Base-by-base conservation (phyloP, 2,113 vertebrate genomes). In the Collichthys lucidus region DNA sequence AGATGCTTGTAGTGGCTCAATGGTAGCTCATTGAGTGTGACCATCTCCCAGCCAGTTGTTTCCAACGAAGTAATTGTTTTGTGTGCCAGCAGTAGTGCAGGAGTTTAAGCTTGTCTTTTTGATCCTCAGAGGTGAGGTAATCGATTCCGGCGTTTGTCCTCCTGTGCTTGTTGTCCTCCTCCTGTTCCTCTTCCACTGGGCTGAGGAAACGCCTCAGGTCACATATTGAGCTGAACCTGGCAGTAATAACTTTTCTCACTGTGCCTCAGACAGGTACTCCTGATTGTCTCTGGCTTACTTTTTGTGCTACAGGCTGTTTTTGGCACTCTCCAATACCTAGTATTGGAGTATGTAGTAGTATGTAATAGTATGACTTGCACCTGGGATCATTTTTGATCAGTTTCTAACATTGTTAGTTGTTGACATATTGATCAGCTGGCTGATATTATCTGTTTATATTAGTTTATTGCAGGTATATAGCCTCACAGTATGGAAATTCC, bases 201-300 rank as follows among this genome's bases (percentile, higher is more conserved):
- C 73, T 20, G 11, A 79, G 77, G 80, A 86, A 78, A 79, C 67
- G 79, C 84, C 86, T 88, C 64, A 64, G 88, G 88, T 88, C 89
- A 78, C 40, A 24, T 87, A 88, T 89, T 74, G 86, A 89, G 76
- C 85, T 65, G 68, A 89, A 85, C 50, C 62, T 72, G 57, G 67
- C 69, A 77, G 70, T 86, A 91, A 89, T 88, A 86, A 86, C 74
- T 88, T 75, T 69, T 52, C 40, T 29, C 47, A 1, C 20, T 65
- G 73, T 61, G 62, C 63, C 67, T 83, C 65, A 73, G 75, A 62
- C 64, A 61, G 68, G 50, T 71, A 40, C 61, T 76, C 68, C 64
- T 69, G 67, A 84, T 83, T 67, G 74, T 86, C 40, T 24, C 9
- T 17, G 26, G 19, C 42, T 75, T 62, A 44, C 55, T 78, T 79